These are phyloP conservation scores for Ceramica pisi DNA, from an alignment of 2,888 invertebrate species.

Conservation along the genomic window DNA sequence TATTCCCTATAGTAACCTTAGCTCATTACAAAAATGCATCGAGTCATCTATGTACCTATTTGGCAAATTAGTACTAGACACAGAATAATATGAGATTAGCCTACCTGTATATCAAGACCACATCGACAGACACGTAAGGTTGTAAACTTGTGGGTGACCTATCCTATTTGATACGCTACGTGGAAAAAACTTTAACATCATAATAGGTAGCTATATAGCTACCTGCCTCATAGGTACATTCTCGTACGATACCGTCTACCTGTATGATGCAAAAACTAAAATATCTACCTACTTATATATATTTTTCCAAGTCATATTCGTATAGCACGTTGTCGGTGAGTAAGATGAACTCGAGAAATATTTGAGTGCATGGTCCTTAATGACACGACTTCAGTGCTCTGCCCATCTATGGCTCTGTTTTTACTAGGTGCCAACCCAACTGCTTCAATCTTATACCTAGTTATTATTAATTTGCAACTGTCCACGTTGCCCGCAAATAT, in stretches of 20 bases:
- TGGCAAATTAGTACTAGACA: slow-evolving; percentile 12
- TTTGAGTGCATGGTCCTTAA: slow-evolving; percentile 87
- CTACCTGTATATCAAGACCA: not conserved
- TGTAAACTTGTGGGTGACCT: slow-evolving; percentile 3
- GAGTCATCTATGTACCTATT: not conserved
- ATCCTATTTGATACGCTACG: not conserved
- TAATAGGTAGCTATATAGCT: not conserved
- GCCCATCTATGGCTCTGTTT: slow-evolving; percentile 58
- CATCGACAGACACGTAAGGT: not conserved
- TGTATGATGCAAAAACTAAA: slow-evolving; percentile 25
- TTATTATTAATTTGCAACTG: slow-evolving; percentile 11
- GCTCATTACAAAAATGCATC: not conserved
- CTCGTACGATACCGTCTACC: slow-evolving; percentile 12
- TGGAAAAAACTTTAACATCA: not conserved
- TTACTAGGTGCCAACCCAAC: slow-evolving; percentile 8
- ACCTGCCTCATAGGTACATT: slow-evolving; percentile 2
- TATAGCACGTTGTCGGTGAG: slow-evolving; percentile 52
- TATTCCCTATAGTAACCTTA: not conserved
- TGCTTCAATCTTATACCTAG: slow-evolving; percentile 8
- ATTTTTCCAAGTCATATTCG: slow-evolving; percentile 31
- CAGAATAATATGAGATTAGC: not conserved
- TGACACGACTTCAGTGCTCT: slow-evolving; percentile 69
- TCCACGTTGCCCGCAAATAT: slow-evolving; percentile 8
- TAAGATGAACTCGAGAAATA: slow-evolving; percentile 84
- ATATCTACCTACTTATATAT: slow-evolving; percentile 10